phyloP scores from a whole-genome alignment of 2,888 invertebrate species.

The Bombyx huttoni region DNA sequence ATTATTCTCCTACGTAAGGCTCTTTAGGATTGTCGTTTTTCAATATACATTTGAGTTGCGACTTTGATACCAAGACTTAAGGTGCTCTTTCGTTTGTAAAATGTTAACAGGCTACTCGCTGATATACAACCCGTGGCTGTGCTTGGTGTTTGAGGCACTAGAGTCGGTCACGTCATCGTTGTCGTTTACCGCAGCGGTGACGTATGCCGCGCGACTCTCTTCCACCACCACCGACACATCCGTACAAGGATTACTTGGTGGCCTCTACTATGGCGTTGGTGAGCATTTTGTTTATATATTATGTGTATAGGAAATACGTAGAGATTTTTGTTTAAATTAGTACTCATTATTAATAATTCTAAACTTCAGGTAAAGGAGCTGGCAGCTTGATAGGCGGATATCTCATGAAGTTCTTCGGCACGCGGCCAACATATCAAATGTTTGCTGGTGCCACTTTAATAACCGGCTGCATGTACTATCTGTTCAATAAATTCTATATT shows the following conservation, averaged over 20 bases:
- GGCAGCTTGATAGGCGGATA: constrained; percentile 84
- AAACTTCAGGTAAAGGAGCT: constrained; percentile 76
- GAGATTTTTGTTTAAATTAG: too few species aligned
- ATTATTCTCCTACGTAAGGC: too few species aligned
- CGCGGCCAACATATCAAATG: constrained; percentile 79
- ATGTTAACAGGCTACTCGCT: constrained; percentile 75
- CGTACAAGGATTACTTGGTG: constrained; percentile 83
- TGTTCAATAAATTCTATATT: constrained; percentile 78
- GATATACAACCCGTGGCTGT: constrained; percentile 83
- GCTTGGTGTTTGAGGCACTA: constrained; percentile 82
- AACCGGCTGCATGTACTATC: constrained; percentile 77
- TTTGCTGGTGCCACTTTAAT: constrained; percentile 76
- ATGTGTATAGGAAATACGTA: too few species aligned
- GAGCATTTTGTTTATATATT: constrained; percentile 7
- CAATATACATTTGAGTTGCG: too few species aligned
- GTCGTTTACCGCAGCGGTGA: constrained; percentile 83
- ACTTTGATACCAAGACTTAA: background rate
- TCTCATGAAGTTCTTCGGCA: constrained; percentile 80
- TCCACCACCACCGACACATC: constrained; percentile 82
- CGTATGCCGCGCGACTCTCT: constrained; percentile 81
- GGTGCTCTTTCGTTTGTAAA: constrained; percentile 3
- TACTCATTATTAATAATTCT: background rate
- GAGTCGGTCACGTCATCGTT: constrained; percentile 83
- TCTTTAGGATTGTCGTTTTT: too few species aligned
- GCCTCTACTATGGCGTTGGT: constrained; percentile 86